Base-by-base conservation (phyloP, 2,113 vertebrate genomes). In the Apus apus region DNA sequence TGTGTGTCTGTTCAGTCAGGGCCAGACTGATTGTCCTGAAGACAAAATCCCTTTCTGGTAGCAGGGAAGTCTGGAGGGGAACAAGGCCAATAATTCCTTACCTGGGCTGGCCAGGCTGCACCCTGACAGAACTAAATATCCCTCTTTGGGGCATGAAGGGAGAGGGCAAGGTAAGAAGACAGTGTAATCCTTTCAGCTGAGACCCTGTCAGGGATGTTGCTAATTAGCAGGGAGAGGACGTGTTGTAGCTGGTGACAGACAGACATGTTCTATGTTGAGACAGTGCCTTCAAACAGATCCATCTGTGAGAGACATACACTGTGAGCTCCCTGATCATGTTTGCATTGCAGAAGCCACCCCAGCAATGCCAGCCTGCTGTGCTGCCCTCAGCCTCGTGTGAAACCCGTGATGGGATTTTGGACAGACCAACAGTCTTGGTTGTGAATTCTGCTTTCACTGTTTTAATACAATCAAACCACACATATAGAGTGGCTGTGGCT, bases 201-300 rank as follows among this genome's bases (percentile, higher is more conserved):
- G 91, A 66, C 54, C 81, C 90, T 70, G 81, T 36, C 68, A 84
- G 60, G 57, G 61, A 81, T 71, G 72, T 71, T 92, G 92, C 89
- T 93, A 96, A 97, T 97, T 95, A 97, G 90, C 89, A 84, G 76
- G 80, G 87, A 75, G 60, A 84, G 67, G 75, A 93, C 3, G 86
- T 64, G 84, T 78, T 84, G 83, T 48, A 68, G 90, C 72, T 93
- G 88, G 95, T 92, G 96, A 88, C 83, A 97, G 95, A 96, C 95
- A 94, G 85, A 77, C 82, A 51, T 46, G 6, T 80, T 84, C 90
- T 56, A 64, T 50, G 60, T 77, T 92, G 90, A 95, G 95, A 96
- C 92, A 62, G 76, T 20, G 65, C 48, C 95, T 95, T 81, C 76
- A 88, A 74, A 56, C 64, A 88, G 65, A 92, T 38, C 64, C 76